Evolutionary conservation across 2,797 vertebrate genomes (phyloP), one percentile per base, ranked within the genome.

Genomic region (Psittacula echo): DNA sequence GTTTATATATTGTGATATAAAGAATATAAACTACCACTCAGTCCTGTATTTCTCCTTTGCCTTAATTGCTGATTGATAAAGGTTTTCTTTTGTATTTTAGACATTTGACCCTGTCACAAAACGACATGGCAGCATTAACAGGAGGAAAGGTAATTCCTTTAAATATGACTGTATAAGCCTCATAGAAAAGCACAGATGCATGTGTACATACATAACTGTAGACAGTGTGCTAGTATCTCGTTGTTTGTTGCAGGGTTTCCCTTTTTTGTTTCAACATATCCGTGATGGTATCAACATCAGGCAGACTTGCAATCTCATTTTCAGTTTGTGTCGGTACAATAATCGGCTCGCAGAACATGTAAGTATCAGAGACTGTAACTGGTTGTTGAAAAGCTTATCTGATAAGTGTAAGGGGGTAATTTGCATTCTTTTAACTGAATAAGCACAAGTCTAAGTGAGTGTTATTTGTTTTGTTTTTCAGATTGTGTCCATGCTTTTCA

Each of bases 401-500:
- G 17, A 9, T 8, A 32, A 66, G 10, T 68, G 42, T 44, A 77
- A 24, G 13, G 42, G 90, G 80, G 8, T 50, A 82, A 92, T 89
- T 88, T 92, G 51, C 80, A 18, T 11, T 82, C 14, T 62, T 86
- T 80, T 9, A 62, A 61, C 70, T 51, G 48, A 75, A 34, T 60
- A 70, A 91, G 21, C 89, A 75, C 77, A 51, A 73, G 72, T 95
- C 94, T 87, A 74, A 96, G 48, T 73, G 87, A 94, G 92, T 90
- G 93, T 85, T 97, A 10, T 94, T 91, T 85, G 37, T 91, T 96
- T 97, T 96, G 42, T 97, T 51, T 97, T 97, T 77, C 97, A 99
- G 99, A 99, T 99, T 65, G 99, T 99, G 86, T 99, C 99, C 23
- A 99, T 99, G 99, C 99, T 99, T 93, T 99, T 99, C 97, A 99